phyloP scores from a whole-genome alignment of 2,113 vertebrate genomes.

The Tenebrosternarchus preto region DNA sequence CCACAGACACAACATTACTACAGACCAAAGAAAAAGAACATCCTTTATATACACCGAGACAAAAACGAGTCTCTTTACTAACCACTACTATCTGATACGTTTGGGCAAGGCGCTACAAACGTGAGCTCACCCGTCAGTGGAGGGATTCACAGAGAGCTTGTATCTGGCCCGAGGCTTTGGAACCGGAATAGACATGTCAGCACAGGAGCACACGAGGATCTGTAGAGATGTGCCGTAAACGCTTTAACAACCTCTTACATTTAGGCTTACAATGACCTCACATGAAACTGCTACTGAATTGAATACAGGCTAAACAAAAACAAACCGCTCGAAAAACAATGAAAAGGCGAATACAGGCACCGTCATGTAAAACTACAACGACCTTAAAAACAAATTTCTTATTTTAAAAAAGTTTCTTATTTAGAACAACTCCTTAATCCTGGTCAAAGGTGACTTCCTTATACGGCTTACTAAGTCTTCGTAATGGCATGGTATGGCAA shows the following conservation, averaged over 20 bases:
- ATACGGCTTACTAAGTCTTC: too few species aligned
- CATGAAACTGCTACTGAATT: too few species aligned
- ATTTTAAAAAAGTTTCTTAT: neutral
- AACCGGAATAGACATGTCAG: constrained; percentile 22
- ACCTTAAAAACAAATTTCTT: neutral
- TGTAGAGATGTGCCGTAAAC: neutral
- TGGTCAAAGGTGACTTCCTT: neutral
- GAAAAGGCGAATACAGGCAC: neutral
- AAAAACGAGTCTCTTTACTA: too few species aligned
- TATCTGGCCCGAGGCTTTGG: constrained; percentile 40
- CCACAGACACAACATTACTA: neutral
- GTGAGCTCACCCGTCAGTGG: constrained; percentile 29
- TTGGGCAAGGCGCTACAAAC: neutral
- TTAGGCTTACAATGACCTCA: too few species aligned
- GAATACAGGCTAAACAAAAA: too few species aligned
- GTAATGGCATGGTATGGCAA: too few species aligned
- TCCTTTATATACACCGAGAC: too few species aligned
- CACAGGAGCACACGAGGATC: neutral
- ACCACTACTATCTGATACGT: neutral
- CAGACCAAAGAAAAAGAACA: neutral
- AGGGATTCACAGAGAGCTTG: neutral
- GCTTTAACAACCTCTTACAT: neutral
- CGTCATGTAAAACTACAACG: neutral
- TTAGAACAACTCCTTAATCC: neutral
- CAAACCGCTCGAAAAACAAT: too few species aligned